Percentiles rank a stretch among this genome's conserved stretches.
Evolutionary conservation across 2,888 invertebrate species (phyloP).

Genomic region (Laspeyria flexula): DNA sequence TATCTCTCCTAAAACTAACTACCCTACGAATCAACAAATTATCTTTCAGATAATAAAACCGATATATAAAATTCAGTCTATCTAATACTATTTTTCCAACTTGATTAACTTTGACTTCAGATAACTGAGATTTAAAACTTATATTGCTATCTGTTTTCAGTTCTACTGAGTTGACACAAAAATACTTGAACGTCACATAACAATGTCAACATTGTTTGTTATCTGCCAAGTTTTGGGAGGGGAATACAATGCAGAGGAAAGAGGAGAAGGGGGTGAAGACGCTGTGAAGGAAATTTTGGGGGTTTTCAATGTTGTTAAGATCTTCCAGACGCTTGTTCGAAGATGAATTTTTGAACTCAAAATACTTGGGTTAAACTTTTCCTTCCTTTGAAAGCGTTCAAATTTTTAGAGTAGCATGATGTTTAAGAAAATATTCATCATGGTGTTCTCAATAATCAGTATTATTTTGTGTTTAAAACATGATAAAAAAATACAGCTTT

Average conservation of each 20-base stretch:
- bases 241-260: slow-evolving; percentile 6
- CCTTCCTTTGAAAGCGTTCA: too few relatives aligned
- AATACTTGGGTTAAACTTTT: not conserved
- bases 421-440: too few relatives aligned
- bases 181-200: slow-evolving; percentile 35
- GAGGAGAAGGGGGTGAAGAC: slow-evolving; percentile 8
- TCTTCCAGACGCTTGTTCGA: slow-evolving; percentile 3
- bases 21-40: too few relatives aligned
- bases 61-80: too few relatives aligned
- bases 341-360: not conserved
- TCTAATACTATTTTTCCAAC: too few relatives aligned
- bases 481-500: too few relatives aligned
- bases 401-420: too few relatives aligned
- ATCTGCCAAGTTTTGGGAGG: slow-evolving; percentile 33
- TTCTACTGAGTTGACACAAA: slow-evolving; percentile 40
- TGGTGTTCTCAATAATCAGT: too few relatives aligned
- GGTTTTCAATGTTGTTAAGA: slow-evolving; percentile 2
- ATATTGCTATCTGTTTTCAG: slow-evolving; percentile 24
- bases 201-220: slow-evolving; percentile 45
- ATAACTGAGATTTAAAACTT: slow-evolving; percentile 6
- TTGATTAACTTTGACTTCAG: slow-evolving; percentile 10
- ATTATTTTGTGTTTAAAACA: too few relatives aligned
- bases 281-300: slow-evolving; percentile 16
- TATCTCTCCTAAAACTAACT: too few relatives aligned
- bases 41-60: too few relatives aligned